Percentiles rank a stretch among this genome's conserved stretches.
phyloP scores from a whole-genome alignment of 2,797 vertebrate genomes.

The Alfaro cultratus region DNA sequence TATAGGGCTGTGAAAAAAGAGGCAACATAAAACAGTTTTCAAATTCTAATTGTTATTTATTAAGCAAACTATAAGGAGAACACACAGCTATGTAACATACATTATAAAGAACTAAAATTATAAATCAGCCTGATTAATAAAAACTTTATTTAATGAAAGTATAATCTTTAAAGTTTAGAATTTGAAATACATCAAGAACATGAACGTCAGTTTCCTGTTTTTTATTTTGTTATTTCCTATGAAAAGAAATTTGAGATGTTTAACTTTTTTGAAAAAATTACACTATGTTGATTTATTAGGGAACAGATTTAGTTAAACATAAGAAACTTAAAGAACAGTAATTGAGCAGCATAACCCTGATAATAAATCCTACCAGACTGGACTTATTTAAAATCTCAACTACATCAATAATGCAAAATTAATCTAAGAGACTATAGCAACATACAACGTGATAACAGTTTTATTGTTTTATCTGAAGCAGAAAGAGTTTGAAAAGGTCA shows the following conservation, averaged over 20 bases:
- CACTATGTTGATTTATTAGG: neutral
- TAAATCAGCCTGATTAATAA: neutral
- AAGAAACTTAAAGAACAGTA: too few relatives aligned
- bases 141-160: neutral
- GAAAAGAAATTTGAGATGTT: too few relatives aligned
- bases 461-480: neutral
- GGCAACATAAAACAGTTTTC: neutral
- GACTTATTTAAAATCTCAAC: neutral
- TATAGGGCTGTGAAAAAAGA: neutral
- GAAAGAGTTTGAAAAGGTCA: neutral
- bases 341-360: neutral
- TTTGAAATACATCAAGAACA: neutral
- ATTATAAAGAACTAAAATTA: too few relatives aligned
- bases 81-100: neutral
- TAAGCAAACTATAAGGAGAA: neutral
- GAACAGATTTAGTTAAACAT: neutral
- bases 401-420: neutral
- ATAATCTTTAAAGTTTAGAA: neutral
- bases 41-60: neutral
- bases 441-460: neutral
- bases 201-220: neutral
- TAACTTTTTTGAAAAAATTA: neutral
- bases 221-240: neutral
- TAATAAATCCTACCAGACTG: neutral
- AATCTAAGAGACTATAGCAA: neutral